Conservation (phyloP, 2,113 vertebrate genomes). For the Bufo gargarizans region DNA sequence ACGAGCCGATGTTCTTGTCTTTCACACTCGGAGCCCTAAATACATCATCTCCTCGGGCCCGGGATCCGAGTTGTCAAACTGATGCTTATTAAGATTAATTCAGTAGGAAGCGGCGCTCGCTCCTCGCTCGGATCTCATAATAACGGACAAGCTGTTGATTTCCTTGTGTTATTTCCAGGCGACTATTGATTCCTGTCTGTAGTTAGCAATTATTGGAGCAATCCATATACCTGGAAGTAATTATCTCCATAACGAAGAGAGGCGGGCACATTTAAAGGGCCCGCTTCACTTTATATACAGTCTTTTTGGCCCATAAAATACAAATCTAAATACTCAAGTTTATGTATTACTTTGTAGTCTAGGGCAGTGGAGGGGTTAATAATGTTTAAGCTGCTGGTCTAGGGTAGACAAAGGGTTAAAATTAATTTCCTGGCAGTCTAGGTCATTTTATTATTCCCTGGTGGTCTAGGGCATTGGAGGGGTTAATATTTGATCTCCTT, state of each 20-base stretch:
- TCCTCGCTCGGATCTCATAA: neutral
- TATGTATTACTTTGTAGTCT: neutral
- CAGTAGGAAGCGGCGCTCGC: neutral
- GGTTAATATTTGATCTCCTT: no score
- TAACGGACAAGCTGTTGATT: neutral
- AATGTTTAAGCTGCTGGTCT: neutral
- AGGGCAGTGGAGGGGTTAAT: neutral
- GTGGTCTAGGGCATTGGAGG: neutral
- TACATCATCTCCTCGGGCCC: neutral
- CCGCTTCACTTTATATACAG: neutral
- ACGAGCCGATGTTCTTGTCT: neutral
- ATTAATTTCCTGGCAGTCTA: neutral
- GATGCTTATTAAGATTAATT: constrained; percentile 15
- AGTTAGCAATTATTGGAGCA: constrained; percentile 24
- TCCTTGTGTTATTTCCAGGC: neutral
- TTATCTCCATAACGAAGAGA: neutral
- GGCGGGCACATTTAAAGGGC: neutral
- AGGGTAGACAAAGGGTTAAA: neutral
- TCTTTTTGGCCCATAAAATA: no score
- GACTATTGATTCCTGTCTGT: constrained; percentile 36
- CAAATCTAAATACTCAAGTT: no score
- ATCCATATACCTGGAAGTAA: constrained; percentile 20
- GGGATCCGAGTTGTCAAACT: constrained; percentile 1
- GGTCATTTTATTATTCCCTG: neutral
- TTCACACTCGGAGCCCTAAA: neutral